Percentiles rank a stretch among this genome's conserved stretches.
Evolutionary conservation across 2,888 invertebrate species (phyloP).

Genomic region (Dermolepida albohirtum): DNA sequence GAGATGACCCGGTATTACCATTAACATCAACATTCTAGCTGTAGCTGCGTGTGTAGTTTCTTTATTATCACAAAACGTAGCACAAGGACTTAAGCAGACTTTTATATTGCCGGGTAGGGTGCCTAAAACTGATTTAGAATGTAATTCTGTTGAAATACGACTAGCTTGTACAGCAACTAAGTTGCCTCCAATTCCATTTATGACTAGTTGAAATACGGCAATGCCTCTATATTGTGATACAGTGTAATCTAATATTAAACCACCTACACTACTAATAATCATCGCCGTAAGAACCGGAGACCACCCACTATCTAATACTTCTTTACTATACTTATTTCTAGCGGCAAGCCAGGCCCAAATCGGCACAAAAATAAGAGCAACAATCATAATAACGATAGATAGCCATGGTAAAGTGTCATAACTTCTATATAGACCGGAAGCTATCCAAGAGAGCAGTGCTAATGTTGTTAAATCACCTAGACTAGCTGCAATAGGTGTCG

Average conservation of each 20-base stretch:
- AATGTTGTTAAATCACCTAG: conserved; percentile 91
- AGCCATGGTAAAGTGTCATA: conserved; percentile 71
- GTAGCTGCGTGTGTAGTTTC: conserved; percentile 63
- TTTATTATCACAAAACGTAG: conserved; percentile 68
- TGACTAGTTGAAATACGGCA: conserved; percentile 92
- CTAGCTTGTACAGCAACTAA: conserved; percentile 93
- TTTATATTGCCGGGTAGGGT: conserved; percentile 65
- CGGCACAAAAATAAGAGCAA: conserved; percentile 80
- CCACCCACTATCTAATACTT: conserved; percentile 91
- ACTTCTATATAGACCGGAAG: conserved; percentile 74
- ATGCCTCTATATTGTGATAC: conserved; percentile 86
- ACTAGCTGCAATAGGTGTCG: conserved; percentile 93
- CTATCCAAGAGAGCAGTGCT: conserved; percentile 83
- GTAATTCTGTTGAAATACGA: conserved; percentile 85
- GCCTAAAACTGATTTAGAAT: conserved; percentile 70
- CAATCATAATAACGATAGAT: conserved; percentile 75
- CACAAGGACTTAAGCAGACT: conserved; percentile 69
- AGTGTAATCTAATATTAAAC: conserved; percentile 87
- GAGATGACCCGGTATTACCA: conserved; percentile 92
- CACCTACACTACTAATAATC: conserved; percentile 90
- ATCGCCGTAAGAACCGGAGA: conserved; percentile 91
- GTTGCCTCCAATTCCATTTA: conserved; percentile 94
- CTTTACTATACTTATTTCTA: conserved; percentile 82
- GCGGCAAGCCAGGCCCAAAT: conserved; percentile 85
- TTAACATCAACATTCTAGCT: conserved; percentile 67